A percentile compares a stretch with the other conserved stretches of the same genome.
Conservation (phyloP, 2,113 vertebrate species). For the Cricetomys ansorgei region DNA sequence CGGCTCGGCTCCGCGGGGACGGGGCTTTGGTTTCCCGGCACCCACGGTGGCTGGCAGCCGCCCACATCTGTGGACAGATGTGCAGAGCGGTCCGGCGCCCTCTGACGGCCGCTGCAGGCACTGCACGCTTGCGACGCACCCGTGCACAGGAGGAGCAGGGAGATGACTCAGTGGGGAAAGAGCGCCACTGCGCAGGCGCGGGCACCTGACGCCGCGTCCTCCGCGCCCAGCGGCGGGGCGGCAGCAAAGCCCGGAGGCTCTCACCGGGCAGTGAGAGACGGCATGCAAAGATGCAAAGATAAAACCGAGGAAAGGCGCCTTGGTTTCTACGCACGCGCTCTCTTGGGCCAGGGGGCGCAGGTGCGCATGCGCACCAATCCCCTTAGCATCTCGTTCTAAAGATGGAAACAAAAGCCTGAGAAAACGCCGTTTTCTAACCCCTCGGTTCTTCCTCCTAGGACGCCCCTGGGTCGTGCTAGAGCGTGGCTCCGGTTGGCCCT, state of each 20-base stretch:
- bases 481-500: slow-evolving; percentile 97
- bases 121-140: no score
- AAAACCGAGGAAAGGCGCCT: background rate
- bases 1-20: background rate
- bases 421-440: slow-evolving; percentile 29
- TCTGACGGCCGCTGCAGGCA: background rate
- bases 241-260: background rate
- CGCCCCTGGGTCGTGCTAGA: slow-evolving; percentile 95
- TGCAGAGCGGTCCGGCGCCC: background rate
- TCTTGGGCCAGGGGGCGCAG: background rate
- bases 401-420: background rate
- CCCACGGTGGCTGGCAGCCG: background rate
- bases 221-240: background rate
- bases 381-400: slow-evolving; percentile 18
- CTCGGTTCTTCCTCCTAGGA: slow-evolving; percentile 86
- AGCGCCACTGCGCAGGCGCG: background rate
- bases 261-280: background rate
- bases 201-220: background rate
- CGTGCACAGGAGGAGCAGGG: background rate
- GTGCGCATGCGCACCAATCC: background rate
- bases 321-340: background rate
- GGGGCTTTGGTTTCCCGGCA: background rate
- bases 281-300: background rate
- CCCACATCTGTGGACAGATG: no score
- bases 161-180: background rate